phyloP scores from a whole-genome alignment of 2,113 vertebrate genomes.

The Cisticola juncidis region DNA sequence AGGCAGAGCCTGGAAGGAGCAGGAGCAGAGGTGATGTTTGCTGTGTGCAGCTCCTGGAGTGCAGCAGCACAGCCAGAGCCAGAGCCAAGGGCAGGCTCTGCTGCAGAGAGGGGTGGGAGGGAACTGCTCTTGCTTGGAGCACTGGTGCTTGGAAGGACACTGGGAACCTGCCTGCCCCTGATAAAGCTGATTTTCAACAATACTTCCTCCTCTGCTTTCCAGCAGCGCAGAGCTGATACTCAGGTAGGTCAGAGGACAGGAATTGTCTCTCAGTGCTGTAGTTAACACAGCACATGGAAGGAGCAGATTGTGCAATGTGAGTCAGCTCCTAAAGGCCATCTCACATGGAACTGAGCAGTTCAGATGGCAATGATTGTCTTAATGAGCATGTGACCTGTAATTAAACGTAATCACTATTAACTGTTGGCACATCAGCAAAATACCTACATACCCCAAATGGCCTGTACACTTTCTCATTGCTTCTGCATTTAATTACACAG shows the following conservation, averaged over 20 bases:
- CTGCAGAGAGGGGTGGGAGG: neutral
- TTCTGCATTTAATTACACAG: neutral
- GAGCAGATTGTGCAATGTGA: neutral
- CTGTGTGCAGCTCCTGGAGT: neutral
- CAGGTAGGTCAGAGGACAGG: neutral
- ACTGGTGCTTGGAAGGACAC: neutral
- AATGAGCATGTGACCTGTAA: neutral
- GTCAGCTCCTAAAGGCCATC: neutral
- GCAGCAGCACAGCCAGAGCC: neutral
- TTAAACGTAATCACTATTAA: neutral
- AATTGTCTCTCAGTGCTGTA: neutral
- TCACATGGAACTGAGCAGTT: neutral
- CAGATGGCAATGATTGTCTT: neutral
- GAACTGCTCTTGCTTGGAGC: fast-evolving
- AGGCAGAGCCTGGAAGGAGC: neutral
- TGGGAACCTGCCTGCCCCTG: neutral
- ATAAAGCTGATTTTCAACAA: neutral
- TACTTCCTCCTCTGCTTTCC: neutral
- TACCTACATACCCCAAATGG: neutral
- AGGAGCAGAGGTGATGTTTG: neutral
- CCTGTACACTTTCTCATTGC: neutral
- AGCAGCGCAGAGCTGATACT: neutral
- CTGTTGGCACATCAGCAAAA: neutral
- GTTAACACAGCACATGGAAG: neutral
- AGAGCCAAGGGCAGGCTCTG: neutral